These are phyloP conservation scores for Graphium colonna DNA, from an alignment of 2,888 invertebrate genomes.

Conservation along the genomic window DNA sequence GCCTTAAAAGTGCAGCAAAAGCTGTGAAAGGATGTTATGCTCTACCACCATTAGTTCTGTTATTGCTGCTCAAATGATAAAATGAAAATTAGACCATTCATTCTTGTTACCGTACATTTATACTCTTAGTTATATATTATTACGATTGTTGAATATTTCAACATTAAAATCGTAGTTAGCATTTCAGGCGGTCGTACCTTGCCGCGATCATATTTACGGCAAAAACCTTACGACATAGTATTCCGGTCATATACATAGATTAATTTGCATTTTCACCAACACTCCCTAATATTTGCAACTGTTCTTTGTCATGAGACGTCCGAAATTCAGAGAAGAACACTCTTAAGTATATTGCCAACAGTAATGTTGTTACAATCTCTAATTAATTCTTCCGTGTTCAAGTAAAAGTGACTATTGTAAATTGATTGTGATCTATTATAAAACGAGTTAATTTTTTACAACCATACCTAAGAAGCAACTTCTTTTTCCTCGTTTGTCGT, in stretches of 20 bases:
- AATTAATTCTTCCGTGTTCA: neutral
- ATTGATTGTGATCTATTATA: neutral
- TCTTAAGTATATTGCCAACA: neutral
- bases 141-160: too few relatives aligned
- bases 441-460: neutral
- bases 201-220: neutral
- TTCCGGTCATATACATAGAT: neutral
- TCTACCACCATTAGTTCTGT: too few relatives aligned
- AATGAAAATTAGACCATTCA: too few relatives aligned
- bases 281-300: neutral
- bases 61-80: too few relatives aligned
- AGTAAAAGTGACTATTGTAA: neutral
- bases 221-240: neutral
- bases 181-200: neutral
- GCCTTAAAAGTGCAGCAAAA: too few relatives aligned
- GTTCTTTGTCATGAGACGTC: neutral
- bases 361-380: neutral
- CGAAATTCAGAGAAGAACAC: neutral
- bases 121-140: too few relatives aligned
- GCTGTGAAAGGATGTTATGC: too few relatives aligned
- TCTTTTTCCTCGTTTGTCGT: too few relatives aligned
- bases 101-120: too few relatives aligned
- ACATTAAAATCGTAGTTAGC: neutral
- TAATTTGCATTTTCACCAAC: neutral
- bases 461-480: too few relatives aligned